Evolutionary conservation across 2,888 invertebrate genomes (phyloP).

Genomic region (Rhynchonema sp.): DNA sequence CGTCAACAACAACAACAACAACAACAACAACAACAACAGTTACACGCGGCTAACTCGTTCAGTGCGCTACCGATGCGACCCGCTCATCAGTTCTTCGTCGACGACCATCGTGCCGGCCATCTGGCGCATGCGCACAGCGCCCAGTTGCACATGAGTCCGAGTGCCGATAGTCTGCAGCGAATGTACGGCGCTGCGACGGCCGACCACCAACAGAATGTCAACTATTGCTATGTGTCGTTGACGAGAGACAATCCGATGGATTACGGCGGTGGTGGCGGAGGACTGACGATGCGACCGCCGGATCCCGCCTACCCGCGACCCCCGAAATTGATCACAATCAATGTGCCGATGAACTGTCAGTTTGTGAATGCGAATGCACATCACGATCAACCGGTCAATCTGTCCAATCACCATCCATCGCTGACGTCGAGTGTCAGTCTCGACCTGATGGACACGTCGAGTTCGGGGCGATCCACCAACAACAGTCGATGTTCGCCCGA

Average conservation of each 20-base stretch:
- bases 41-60: slow-evolving; percentile 1
- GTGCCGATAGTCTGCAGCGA: not conserved
- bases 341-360: not conserved
- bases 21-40: not conserved
- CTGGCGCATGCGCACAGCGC: not conserved
- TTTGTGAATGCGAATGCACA: not conserved
- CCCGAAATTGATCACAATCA: not conserved
- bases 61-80: not conserved
- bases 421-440: too few relatives aligned
- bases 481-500: not conserved
- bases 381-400: not conserved
- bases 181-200: not conserved
- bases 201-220: not conserved
- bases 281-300: not conserved
- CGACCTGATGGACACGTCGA: too few relatives aligned
- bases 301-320: not conserved
- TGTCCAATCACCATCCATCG: too few relatives aligned
- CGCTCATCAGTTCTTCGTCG: not conserved
- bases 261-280: too few relatives aligned
- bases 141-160: not conserved
- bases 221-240: not conserved
- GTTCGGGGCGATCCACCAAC: not conserved
- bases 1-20: not conserved
- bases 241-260: too few relatives aligned
- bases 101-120: not conserved